Evolutionary conservation across 2,113 vertebrate genomes (phyloP).

Genomic region (Arenaria interpres): DNA sequence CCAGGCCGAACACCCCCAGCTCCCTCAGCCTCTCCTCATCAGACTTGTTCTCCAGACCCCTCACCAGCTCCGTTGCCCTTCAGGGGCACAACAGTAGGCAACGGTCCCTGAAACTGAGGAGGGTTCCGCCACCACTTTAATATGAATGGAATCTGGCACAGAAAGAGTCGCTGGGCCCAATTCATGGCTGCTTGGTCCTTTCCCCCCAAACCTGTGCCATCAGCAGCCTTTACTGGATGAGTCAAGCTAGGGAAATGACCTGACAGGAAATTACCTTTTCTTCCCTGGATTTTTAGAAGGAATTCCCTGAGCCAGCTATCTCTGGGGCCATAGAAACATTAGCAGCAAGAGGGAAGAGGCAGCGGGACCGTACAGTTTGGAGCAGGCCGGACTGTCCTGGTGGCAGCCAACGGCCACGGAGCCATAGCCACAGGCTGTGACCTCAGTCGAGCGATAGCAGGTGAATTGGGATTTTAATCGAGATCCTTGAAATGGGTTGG

Average conservation of each 20-base stretch:
- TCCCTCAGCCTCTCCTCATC: too few relatives aligned
- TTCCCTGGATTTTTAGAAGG: background rate
- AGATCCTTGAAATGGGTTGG: background rate
- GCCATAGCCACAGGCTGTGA: background rate
- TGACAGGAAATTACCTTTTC: background rate
- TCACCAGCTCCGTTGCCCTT: background rate
- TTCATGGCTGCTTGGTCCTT: background rate
- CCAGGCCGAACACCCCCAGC: too few relatives aligned
- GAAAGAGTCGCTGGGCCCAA: background rate
- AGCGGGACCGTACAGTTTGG: background rate
- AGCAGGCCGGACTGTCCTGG: background rate
- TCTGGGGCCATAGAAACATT: background rate
- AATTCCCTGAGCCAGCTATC: rapidly evolving
- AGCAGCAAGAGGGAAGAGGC: background rate
- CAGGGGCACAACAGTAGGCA: background rate
- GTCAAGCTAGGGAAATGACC: background rate
- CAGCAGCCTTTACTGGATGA: background rate
- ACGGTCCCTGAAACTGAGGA: background rate
- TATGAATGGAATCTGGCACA: background rate
- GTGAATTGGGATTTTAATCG: background rate
- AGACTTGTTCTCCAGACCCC: too few relatives aligned
- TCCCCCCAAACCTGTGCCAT: background rate
- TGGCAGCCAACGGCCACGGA: background rate
- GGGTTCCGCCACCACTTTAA: background rate
- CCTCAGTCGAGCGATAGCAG: background rate